A percentile compares a stretch with the other conserved stretches of the same genome.
phyloP scores from a whole-genome alignment of 1,140 invertebrate species.

The Calliphora vicina region DNA sequence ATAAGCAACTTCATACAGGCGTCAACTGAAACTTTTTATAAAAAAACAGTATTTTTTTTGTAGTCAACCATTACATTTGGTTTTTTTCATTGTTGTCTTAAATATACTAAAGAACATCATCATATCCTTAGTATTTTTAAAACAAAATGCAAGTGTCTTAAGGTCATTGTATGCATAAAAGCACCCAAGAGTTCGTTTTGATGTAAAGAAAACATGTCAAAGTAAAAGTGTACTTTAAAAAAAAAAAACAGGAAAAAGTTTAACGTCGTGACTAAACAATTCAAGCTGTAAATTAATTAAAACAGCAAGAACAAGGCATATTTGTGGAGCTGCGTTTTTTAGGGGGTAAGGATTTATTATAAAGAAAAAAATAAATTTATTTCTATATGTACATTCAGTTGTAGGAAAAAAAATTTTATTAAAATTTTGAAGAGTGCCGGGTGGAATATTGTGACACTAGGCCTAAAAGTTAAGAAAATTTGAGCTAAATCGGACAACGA shows the following conservation, averaged over 20 bases:
- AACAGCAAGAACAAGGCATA: neutral
- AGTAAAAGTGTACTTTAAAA: neutral
- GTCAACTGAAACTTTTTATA: neutral
- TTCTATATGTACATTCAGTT: no score
- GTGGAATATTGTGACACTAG: no score
- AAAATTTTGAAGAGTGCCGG: no score
- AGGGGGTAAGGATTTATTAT: no score
- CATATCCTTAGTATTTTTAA: neutral
- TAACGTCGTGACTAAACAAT: neutral
- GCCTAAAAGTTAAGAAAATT: no score
- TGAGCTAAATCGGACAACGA: no score
- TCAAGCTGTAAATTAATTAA: neutral
- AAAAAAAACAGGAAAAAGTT: neutral
- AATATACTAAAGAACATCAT: no score
- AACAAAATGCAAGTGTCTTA: neutral
- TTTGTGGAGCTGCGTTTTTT: neutral
- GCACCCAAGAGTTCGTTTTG: neutral
- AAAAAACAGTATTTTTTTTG: neutral
- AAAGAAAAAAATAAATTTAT: no score
- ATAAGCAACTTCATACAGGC: neutral
- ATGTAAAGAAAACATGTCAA: neutral
- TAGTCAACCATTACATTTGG: neutral
- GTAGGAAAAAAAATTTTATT: no score
- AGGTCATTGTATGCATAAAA: conserved; percentile 13
- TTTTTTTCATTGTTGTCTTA: neutral